Evolutionary conservation across 2,888 invertebrate genomes (phyloP).

Genomic region (Ernsta delagoae): DNA sequence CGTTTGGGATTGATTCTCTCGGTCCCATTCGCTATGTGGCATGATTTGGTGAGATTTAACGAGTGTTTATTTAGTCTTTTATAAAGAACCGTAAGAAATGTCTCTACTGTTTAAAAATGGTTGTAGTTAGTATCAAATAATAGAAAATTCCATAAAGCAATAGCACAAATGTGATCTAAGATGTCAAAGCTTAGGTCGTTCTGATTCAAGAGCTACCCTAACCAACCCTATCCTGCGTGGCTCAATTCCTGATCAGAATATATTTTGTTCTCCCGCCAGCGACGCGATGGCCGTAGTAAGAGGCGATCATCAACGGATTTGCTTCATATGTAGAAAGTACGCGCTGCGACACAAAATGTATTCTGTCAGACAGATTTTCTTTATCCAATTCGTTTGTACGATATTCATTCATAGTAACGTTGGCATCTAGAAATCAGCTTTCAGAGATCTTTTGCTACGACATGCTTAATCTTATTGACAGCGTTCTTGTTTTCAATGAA

Average conservation of each 20-base stretch:
- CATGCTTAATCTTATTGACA: not conserved
- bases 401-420: not conserved
- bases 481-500: not conserved
- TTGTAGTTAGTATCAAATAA: too few species aligned
- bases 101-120: too few species aligned
- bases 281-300: not conserved
- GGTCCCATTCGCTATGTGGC: too few species aligned
- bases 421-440: not conserved
- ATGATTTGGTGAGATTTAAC: too few species aligned
- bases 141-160: too few species aligned
- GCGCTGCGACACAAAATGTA: not conserved
- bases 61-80: too few species aligned
- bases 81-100: too few species aligned
- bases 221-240: not conserved
- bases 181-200: too few species aligned
- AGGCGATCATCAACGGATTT: conserved; percentile 3
- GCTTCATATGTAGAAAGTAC: conserved; percentile 3
- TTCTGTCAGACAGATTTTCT: not conserved
- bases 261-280: not conserved
- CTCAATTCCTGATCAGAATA: conserved; percentile 6
- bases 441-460: too few species aligned
- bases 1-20: too few species aligned
- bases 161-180: too few species aligned
- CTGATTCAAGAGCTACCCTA: not conserved
- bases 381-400: conserved; percentile 1